Conservation (phyloP, 2,797 vertebrate genomes). For the Leucoraja ocellata region DNA sequence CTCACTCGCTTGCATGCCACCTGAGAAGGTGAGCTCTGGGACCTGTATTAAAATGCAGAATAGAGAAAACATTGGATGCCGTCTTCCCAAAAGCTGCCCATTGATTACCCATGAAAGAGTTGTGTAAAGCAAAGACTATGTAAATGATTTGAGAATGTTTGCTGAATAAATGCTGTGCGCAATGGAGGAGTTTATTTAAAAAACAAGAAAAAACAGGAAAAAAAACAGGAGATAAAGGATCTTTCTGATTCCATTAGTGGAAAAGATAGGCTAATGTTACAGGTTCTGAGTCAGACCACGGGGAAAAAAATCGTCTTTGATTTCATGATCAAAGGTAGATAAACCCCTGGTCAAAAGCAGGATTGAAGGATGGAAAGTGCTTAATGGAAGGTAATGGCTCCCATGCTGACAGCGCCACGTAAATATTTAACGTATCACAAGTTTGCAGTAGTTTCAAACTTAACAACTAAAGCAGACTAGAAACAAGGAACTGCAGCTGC, state of each 20-base stretch:
- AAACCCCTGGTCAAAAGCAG: neutral
- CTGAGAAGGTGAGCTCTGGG: neutral
- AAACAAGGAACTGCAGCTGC: neutral
- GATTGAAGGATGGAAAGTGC: neutral
- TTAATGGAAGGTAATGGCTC: neutral
- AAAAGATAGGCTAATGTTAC: neutral
- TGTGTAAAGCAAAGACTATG: neutral
- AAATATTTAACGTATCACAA: neutral
- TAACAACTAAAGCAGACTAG: too few relatives aligned
- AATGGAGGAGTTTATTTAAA: neutral
- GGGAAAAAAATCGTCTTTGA: neutral
- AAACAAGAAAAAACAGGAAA: neutral
- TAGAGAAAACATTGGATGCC: neutral
- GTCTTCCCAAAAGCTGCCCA: neutral
- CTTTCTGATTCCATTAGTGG: neutral
- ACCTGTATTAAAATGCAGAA: neutral
- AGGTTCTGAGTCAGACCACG: neutral
- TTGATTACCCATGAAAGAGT: neutral
- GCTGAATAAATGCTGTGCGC: neutral
- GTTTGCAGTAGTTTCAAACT: neutral
- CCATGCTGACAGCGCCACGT: neutral
- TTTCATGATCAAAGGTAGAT: neutral
- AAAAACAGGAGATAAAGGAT: neutral
- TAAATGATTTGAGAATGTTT: neutral
- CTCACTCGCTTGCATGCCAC: too few relatives aligned